Evolutionary conservation across 2,797 vertebrate species (phyloP), one percentile per base, ranked within the genome.

Genomic region (Girardinus metallicus): DNA sequence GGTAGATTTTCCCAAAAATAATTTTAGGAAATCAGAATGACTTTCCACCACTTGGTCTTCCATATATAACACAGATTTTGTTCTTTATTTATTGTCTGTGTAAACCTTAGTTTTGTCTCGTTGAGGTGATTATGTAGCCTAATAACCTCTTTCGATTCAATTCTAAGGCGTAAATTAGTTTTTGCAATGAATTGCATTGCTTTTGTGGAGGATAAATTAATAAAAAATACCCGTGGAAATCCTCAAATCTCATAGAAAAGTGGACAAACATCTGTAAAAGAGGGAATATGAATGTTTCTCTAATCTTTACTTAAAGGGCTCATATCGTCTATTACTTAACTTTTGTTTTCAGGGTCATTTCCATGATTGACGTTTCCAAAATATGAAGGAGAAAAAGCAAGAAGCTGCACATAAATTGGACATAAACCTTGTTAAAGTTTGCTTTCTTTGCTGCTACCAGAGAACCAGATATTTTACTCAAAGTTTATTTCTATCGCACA

Each of bases 291-390:
- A 41, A 66, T 78, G 64, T 85, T 75, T 83, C 77, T 86, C 43
- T 90, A 87, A 83, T 85, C 83, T 81, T 88, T 86, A 31, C 73
- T 70, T 77, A 79, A 74, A 72, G 62, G n/a, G 68, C 68, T 44
- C 44, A 71, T 71, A 71, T 46, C 43, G 8, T 46, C 26, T 15
- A 8, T 71, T 18, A n/a, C 29, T 39, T 70, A n/a, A 44, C 23
- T 26, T 68, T 39, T 26, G 3, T 68, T 29, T 71, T 71, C 41
- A 44, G 6, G 41, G 13, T 70, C 4, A 43, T 71, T 71, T 71
- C 43, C 23, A 46, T 46, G 43, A 12, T 44, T 13, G 31, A n/a
- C 39, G 9, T 39, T 0, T 55, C 26, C 55, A 15, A 29, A 57
- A 62, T 34, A 9, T 21, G 16, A 36, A 36, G 21, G 62, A 36